These are phyloP conservation scores for Planiliza haematocheilus DNA, from an alignment of 2,113 vertebrate genomes.

Conservation along the genomic window DNA sequence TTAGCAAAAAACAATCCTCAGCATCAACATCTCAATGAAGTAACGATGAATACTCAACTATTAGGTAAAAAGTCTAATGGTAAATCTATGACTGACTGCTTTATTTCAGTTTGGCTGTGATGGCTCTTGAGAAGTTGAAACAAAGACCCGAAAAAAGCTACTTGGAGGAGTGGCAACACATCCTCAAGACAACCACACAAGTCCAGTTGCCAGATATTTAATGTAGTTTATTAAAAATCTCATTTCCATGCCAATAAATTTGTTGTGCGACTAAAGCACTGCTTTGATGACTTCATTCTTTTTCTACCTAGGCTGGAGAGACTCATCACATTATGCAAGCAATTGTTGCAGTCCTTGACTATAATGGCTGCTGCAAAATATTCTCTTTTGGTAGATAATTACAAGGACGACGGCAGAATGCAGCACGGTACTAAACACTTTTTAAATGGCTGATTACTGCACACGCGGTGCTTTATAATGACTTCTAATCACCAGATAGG, in stretches of 20 bases:
- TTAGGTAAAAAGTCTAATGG: no score
- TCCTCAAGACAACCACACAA: no score
- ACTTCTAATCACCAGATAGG: constrained; percentile 34
- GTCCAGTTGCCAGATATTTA: no score
- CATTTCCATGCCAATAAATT: not conserved
- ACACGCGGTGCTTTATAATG: constrained; percentile 11
- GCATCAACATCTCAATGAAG: no score
- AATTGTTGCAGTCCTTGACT: constrained; percentile 27
- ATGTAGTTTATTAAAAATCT: not conserved
- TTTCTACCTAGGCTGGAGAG: not conserved
- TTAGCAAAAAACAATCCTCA: no score
- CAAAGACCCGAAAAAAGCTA: no score
- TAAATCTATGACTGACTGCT: no score
- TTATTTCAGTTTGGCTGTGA: no score
- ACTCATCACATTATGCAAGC: constrained; percentile 38
- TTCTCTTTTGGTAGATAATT: constrained; percentile 27
- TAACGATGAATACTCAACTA: no score
- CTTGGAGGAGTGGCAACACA: no score
- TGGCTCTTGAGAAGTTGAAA: no score
- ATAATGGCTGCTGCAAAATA: constrained; percentile 19
- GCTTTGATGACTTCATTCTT: constrained; percentile 1
- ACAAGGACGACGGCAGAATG: constrained; percentile 12
- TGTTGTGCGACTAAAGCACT: not conserved
- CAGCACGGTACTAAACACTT: constrained; percentile 1
- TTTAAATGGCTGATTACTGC: constrained; percentile 15